phyloP scores from a whole-genome alignment of 1,140 invertebrate species.

The Eufriesea mexicana region DNA sequence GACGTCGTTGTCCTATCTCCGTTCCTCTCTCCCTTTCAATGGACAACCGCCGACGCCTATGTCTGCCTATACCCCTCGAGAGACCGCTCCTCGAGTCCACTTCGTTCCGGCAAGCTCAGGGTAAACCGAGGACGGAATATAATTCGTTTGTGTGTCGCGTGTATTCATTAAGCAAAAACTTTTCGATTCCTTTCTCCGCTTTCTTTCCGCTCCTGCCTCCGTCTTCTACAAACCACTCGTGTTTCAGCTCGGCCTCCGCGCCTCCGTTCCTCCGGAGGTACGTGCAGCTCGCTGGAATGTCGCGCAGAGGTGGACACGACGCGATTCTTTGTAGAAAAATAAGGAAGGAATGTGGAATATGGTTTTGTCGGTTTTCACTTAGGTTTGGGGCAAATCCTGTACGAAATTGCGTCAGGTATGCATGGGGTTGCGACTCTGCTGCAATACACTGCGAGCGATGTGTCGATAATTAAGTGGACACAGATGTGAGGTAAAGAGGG shows the following conservation, averaged over 20 bases:
- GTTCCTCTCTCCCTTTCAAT: conserved; percentile 33
- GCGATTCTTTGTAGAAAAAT: too few species aligned
- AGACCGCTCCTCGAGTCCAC: conserved; percentile 55
- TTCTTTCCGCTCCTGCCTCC: background rate
- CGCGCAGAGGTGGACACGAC: too few species aligned
- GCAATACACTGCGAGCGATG: too few species aligned
- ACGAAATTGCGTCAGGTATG: too few species aligned
- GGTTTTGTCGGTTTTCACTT: too few species aligned
- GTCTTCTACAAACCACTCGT: conserved; percentile 14
- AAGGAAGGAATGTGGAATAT: too few species aligned
- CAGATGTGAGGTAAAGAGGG: too few species aligned
- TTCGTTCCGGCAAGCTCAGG: conserved; percentile 54
- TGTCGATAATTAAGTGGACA: too few species aligned
- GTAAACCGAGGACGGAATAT: conserved; percentile 30
- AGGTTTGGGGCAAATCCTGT: too few species aligned
- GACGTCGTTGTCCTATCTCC: conserved; percentile 63
- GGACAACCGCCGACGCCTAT: conserved; percentile 59
- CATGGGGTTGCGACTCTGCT: too few species aligned
- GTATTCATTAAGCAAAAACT: conserved; percentile 45
- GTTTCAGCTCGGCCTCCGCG: background rate
- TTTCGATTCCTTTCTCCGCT: conserved; percentile 13
- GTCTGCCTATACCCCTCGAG: conserved; percentile 49
- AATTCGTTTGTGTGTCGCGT: conserved; percentile 42
- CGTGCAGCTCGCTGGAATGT: too few species aligned
- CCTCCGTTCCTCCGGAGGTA: too few species aligned